Evolutionary conservation across 2,888 invertebrate genomes (phyloP).

Genomic region (Colostygia pectinataria): DNA sequence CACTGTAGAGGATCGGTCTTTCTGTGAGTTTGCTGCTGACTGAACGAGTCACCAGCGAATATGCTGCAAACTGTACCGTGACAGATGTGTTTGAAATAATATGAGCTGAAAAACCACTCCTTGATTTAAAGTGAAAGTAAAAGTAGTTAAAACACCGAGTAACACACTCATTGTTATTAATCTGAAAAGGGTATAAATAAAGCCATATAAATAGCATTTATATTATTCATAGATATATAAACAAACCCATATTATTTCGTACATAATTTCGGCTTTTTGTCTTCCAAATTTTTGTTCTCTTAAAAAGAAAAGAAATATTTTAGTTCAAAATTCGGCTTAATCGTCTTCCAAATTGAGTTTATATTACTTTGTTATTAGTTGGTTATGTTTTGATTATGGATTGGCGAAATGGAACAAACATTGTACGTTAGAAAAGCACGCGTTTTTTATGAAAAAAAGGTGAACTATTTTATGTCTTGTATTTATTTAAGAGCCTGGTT

Average conservation of each 20-base stretch:
- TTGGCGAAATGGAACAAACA: slow-evolving; percentile 56
- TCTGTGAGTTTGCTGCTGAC: too few species aligned
- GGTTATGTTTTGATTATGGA: slow-evolving; percentile 33
- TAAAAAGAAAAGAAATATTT: slow-evolving; percentile 11
- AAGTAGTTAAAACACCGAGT: not conserved
- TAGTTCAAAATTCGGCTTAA: slow-evolving; percentile 29
- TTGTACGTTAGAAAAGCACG: slow-evolving; percentile 64
- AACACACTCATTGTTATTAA: slow-evolving; percentile 4
- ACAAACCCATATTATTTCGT: slow-evolving; percentile 27
- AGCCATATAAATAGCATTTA: slow-evolving; percentile 37
- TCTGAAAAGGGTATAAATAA: slow-evolving; percentile 21
- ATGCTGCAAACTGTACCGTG: too few species aligned
- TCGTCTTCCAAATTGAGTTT: slow-evolving; percentile 48
- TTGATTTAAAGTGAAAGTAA: too few species aligned
- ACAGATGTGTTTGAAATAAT: too few species aligned
- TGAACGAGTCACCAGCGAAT: too few species aligned
- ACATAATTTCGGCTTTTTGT: slow-evolving; percentile 46
- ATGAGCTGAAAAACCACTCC: too few species aligned
- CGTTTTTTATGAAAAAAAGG: slow-evolving; percentile 62
- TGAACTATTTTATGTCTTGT: slow-evolving; percentile 80
- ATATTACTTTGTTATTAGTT: slow-evolving; percentile 34
- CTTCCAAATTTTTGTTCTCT: slow-evolving; percentile 54
- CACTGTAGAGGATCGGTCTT: too few species aligned
- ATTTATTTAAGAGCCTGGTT: slow-evolving; percentile 43
- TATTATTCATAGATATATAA: slow-evolving; percentile 31